phyloP scores from a whole-genome alignment of 2,888 invertebrate genomes.

The Lathronympha strigana region DNA sequence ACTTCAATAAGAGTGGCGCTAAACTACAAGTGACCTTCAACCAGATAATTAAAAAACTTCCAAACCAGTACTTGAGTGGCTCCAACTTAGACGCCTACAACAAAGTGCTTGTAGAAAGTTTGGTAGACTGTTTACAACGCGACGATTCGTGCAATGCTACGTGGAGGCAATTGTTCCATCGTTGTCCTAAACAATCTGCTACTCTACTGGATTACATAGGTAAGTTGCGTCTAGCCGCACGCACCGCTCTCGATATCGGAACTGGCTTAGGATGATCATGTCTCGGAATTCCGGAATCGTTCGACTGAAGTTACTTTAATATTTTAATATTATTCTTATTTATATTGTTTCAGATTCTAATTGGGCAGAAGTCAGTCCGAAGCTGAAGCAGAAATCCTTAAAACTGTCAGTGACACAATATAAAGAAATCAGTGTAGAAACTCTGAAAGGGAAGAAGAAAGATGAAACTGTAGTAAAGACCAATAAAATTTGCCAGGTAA shows the following conservation, averaged over 20 bases:
- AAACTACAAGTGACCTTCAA: slow-evolving; percentile 84
- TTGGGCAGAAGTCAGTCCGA: slow-evolving; percentile 68
- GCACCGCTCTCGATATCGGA: no score
- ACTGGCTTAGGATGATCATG: no score
- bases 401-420: slow-evolving; percentile 69
- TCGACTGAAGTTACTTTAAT: background rate
- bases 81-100: slow-evolving; percentile 73
- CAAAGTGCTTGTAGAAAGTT: slow-evolving; percentile 84
- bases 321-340: background rate
- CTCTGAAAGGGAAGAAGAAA: slow-evolving; percentile 76
- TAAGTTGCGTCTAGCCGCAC: no score
- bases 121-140: slow-evolving; percentile 84
- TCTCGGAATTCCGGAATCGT: no score
- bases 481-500: slow-evolving; percentile 79
- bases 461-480: slow-evolving; percentile 74
- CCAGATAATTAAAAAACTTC: slow-evolving; percentile 86
- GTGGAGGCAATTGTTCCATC: slow-evolving; percentile 88
- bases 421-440: slow-evolving; percentile 71
- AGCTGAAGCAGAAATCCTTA: slow-evolving; percentile 70
- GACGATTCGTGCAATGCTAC: slow-evolving; percentile 87
- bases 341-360: slow-evolving; percentile 60
- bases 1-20: slow-evolving; percentile 74
- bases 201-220: slow-evolving; percentile 85
- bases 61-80: slow-evolving; percentile 76
- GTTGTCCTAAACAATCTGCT: slow-evolving; percentile 87